These are phyloP conservation scores for Charanyca ferruginea DNA, from an alignment of 2,888 invertebrate species.

Conservation along the genomic window DNA sequence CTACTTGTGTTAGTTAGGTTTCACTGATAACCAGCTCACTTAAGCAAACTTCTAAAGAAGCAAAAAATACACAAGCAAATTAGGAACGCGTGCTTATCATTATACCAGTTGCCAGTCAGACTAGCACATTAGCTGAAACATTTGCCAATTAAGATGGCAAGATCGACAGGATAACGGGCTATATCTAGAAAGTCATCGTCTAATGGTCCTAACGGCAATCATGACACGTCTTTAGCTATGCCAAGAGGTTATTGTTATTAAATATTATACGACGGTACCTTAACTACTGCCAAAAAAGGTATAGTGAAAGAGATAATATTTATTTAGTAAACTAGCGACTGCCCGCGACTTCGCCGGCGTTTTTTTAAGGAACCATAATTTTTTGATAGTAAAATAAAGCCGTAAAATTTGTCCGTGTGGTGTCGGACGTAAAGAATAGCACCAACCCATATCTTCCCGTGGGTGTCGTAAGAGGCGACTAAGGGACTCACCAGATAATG, in stretches of 20 bases:
- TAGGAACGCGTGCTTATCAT: conserved; percentile 55
- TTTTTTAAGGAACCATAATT: no score
- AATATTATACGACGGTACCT: conserved; percentile 50
- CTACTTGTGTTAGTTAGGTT: conserved; percentile 22
- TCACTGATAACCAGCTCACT: conserved; percentile 44
- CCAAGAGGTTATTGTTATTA: conserved; percentile 66
- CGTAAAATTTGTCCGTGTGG: no score
- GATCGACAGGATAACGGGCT: conserved; percentile 74
- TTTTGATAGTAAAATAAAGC: no score
- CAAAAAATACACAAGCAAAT: conserved; percentile 28
- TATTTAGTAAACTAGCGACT: conserved; percentile 13
- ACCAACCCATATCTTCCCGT: no score
- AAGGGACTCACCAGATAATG: no score
- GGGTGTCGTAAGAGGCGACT: no score
- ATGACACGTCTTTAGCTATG: conserved; percentile 58
- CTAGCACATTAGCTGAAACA: conserved; percentile 72
- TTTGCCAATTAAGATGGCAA: conserved; percentile 73
- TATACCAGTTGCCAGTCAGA: conserved; percentile 48
- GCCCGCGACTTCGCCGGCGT: no score
- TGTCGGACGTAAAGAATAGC: no score
- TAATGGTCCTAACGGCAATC: conserved; percentile 70
- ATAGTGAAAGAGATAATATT: conserved; percentile 52
- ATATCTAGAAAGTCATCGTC: conserved; percentile 79
- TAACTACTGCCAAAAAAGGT: conserved; percentile 38
- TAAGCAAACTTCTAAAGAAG: conserved; percentile 27